Evolutionary conservation across 2,888 invertebrate genomes (phyloP).

Genomic region (Dromius quadrimaculatus): DNA sequence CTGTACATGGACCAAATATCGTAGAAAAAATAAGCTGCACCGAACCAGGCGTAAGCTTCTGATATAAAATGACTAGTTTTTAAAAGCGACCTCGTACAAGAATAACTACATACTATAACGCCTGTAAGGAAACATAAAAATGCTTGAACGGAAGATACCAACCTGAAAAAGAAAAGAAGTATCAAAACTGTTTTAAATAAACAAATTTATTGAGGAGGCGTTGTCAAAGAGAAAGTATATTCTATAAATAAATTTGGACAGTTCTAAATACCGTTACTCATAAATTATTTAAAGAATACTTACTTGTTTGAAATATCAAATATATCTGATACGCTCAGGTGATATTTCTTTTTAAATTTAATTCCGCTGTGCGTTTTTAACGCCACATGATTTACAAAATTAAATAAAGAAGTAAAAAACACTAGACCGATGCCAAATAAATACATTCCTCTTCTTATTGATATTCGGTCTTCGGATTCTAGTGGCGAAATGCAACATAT

Average conservation of each 20-base stretch:
- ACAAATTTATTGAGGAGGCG: neutral
- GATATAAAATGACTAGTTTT: conserved; percentile 79
- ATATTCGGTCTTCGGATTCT: conserved; percentile 70
- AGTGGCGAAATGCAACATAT: conserved; percentile 67
- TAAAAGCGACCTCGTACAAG: conserved; percentile 77
- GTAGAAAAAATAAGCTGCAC: conserved; percentile 83
- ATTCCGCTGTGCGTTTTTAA: conserved; percentile 73
- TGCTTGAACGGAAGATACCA: conserved; percentile 81
- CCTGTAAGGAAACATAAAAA: conserved; percentile 77
- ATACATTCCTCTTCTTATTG: conserved; percentile 71
- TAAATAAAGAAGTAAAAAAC: conserved; percentile 77
- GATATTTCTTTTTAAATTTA: conserved; percentile 73
- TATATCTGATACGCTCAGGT: conserved; percentile 75
- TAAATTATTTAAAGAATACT: conserved; percentile 64
- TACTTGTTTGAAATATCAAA: conserved; percentile 83
- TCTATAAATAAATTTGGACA: neutral
- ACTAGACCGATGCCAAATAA: conserved; percentile 75
- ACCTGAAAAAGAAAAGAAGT: conserved; percentile 65
- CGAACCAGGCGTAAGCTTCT: conserved; percentile 84
- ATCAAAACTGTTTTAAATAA: too few species aligned
- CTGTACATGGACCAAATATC: conserved; percentile 86
- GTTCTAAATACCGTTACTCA: neutral
- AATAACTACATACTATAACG: conserved; percentile 75
- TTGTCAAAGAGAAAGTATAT: neutral
- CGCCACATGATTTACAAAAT: conserved; percentile 73